Percentiles rank a stretch among this genome's conserved stretches.
Evolutionary conservation across 2,113 vertebrate genomes (phyloP).

Genomic region (Tiliqua scincoides): DNA sequence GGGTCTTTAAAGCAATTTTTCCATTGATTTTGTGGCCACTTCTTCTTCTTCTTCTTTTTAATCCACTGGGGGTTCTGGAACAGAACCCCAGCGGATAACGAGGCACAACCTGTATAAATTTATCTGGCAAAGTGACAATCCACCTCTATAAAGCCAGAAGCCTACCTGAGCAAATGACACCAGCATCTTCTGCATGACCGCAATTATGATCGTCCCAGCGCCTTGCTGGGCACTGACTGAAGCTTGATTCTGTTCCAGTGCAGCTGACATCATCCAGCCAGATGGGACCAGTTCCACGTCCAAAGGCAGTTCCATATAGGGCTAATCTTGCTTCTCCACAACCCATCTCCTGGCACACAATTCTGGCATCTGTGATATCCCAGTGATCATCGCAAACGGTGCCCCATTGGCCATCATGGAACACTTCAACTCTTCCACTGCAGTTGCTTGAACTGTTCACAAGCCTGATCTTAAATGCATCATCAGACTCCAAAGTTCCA

Average conservation of each 20-base stretch:
- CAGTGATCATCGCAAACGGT: constrained; percentile 18
- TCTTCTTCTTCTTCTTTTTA: too few species aligned
- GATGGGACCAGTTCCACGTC: neutral
- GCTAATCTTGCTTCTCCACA: neutral
- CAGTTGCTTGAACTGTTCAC: neutral
- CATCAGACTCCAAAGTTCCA: neutral
- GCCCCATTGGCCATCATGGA: neutral
- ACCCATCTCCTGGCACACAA: neutral
- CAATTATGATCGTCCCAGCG: constrained; percentile 6
- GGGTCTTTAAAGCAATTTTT: too few species aligned
- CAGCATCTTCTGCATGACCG: constrained; percentile 32
- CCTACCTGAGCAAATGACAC: constrained; percentile 40
- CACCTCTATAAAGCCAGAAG: neutral
- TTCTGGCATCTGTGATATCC: neutral
- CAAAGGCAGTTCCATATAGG: neutral
- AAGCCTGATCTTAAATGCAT: neutral
- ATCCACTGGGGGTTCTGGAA: too few species aligned
- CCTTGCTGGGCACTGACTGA: neutral
- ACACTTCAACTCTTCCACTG: constrained; percentile 1
- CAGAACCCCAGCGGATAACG: too few species aligned
- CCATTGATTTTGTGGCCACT: too few species aligned
- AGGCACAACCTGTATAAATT: too few species aligned
- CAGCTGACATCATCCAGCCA: constrained; percentile 20
- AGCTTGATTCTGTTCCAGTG: neutral
- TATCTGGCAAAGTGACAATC: too few species aligned